A percentile compares a stretch with the other conserved stretches of the same genome.
These are phyloP conservation scores for Sarcophaga subvicina DNA, from an alignment of 2,888 invertebrate genomes.

Conservation along the genomic window DNA sequence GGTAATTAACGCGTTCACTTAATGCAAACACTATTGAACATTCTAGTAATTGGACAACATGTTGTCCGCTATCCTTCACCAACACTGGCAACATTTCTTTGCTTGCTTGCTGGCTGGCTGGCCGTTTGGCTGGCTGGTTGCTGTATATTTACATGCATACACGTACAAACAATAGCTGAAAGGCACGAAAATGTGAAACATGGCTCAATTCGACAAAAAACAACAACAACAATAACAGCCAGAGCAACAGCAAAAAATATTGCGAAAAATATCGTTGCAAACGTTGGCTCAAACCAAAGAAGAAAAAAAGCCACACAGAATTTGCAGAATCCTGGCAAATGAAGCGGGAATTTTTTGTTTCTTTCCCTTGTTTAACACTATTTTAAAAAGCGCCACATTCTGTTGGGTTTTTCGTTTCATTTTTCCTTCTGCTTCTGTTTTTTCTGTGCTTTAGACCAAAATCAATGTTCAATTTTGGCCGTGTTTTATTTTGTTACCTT, in stretches of 20 bases:
- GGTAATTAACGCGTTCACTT: constrained; percentile 81
- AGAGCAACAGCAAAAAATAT: no score
- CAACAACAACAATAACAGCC: not conserved
- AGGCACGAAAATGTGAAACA: constrained; percentile 52
- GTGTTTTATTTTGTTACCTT: constrained; percentile 65
- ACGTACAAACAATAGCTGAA: constrained; percentile 52
- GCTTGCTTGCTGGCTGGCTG: no score
- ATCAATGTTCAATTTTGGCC: constrained; percentile 57
- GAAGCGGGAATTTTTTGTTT: constrained; percentile 45
- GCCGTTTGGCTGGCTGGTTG: not conserved
- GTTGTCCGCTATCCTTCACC: constrained; percentile 69
- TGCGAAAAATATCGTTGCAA: constrained; percentile 28
- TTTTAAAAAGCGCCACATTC: constrained; percentile 61
- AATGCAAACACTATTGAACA: constrained; percentile 81
- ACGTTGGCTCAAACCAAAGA: not conserved
- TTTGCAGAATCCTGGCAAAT: constrained; percentile 55
- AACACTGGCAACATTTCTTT: not conserved
- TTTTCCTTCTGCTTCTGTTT: constrained; percentile 1
- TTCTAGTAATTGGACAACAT: constrained; percentile 81
- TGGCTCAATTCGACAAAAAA: not conserved
- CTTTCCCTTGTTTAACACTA: constrained; percentile 12
- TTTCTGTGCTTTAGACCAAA: constrained; percentile 52
- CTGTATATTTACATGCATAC: not conserved
- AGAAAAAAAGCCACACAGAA: constrained; percentile 36
- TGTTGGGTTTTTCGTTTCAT: constrained; percentile 32